These are phyloP conservation scores for Cuculus canorus DNA, from an alignment of 2,797 vertebrate genomes.

Conservation along the genomic window DNA sequence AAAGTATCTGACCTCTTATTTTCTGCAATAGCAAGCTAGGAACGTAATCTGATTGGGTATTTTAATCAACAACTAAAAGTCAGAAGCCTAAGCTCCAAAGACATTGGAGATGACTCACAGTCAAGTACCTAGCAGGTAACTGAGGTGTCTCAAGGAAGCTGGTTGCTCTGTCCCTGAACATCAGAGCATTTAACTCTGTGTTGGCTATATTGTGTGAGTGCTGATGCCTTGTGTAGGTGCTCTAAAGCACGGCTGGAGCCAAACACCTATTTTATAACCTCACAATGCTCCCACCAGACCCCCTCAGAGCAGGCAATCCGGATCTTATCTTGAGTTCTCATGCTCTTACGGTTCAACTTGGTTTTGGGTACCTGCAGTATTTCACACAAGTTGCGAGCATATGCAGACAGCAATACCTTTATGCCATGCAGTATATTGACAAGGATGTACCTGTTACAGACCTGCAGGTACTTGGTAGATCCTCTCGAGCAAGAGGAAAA, in stretches of 20 bases:
- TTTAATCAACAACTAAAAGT: background rate
- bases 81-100: background rate
- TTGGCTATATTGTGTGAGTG: background rate
- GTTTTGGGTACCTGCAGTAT: background rate
- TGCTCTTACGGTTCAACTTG: background rate
- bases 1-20: background rate
- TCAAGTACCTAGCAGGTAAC: background rate
- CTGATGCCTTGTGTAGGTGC: background rate
- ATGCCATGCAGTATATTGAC: rapidly evolving
- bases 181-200: background rate
- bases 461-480: background rate
- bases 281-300: background rate
- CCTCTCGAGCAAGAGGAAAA: background rate
- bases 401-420: rapidly evolving
- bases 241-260: background rate
- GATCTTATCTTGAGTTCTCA: background rate
- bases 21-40: background rate
- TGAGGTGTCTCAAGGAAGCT: background rate
- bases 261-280: background rate
- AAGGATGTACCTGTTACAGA: background rate
- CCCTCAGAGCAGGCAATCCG: background rate
- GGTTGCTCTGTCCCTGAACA: background rate
- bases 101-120: background rate
- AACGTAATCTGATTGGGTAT: background rate
- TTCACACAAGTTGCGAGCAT: rapidly evolving